phyloP scores from a whole-genome alignment of 1,140 invertebrate species.

The Galleria mellonella region DNA sequence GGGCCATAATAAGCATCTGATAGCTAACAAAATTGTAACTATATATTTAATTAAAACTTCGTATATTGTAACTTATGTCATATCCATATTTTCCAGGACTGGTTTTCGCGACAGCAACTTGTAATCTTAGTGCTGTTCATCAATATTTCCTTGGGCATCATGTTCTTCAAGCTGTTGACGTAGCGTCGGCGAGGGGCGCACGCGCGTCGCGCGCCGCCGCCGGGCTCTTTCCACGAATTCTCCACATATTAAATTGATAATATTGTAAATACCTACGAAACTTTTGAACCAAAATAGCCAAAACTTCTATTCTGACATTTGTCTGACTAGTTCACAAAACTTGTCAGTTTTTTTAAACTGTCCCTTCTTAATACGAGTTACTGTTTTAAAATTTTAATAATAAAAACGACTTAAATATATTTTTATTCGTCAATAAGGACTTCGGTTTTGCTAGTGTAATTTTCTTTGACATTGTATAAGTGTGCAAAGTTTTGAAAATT shows the following conservation, averaged over 20 bases:
- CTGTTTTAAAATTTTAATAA: constrained; percentile 17
- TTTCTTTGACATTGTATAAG: constrained; percentile 55
- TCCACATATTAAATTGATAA: constrained; percentile 14
- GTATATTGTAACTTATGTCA: too few species aligned
- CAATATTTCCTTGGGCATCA: constrained; percentile 96
- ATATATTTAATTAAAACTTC: too few species aligned
- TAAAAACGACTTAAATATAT: constrained; percentile 23
- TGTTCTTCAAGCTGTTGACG: constrained; percentile 97
- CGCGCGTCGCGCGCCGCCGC: constrained; percentile 17
- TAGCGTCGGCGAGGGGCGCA: constrained; percentile 77
- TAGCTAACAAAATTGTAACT: too few species aligned
- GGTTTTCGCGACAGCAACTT: constrained; percentile 97
- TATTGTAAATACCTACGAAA: constrained; percentile 47
- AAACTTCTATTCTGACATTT: constrained; percentile 33
- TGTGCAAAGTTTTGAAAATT: constrained; percentile 44
- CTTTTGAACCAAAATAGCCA: constrained; percentile 29
- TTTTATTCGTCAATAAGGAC: constrained; percentile 47
- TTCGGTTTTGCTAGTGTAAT: constrained; percentile 60
- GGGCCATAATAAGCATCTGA: too few species aligned
- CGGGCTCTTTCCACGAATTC: constrained; percentile 13
- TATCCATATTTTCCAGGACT: constrained; percentile 95
- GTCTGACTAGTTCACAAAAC: too few species aligned
- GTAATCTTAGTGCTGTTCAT: constrained; percentile 96
- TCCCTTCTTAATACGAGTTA: constrained; percentile 38
- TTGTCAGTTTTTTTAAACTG: constrained; percentile 19